Conservation (phyloP, 92 coral and sea anemone genomes). For the Galaxea fascicularis region DNA sequence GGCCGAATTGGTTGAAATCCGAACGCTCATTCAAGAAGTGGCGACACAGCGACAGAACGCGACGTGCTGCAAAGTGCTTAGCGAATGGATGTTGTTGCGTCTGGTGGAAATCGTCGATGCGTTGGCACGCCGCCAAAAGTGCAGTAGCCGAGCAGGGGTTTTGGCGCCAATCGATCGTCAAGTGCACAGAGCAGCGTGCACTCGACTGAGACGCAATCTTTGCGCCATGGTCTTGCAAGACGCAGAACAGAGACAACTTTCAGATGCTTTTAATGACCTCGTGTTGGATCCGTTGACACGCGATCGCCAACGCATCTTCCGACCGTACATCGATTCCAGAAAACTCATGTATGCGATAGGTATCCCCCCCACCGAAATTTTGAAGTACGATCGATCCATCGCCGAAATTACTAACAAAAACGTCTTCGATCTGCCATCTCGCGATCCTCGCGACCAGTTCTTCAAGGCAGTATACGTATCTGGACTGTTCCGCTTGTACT, state of each 20-base stretch:
- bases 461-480: slow-evolving; percentile 22
- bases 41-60: background rate
- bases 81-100: background rate
- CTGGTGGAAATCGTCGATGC: background rate
- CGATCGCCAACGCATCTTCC: background rate
- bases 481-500: background rate
- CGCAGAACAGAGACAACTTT: background rate
- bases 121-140: background rate
- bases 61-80: background rate
- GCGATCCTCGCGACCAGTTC: background rate
- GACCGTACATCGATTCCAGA: slow-evolving; percentile 13
- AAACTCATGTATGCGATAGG: slow-evolving; percentile 10
- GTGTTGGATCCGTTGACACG: slow-evolving; percentile 3
- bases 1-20: background rate
- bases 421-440: background rate
- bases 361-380: background rate
- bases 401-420: background rate
- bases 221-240: slow-evolving; percentile 3
- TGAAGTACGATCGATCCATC: background rate
- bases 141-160: background rate
- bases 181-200: background rate
- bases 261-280: background rate
- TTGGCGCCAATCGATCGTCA: background rate
- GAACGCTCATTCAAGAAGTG: background rate
- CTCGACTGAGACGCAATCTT: background rate